phyloP scores from a whole-genome alignment of 1,140 invertebrate species.

The Rhopalosiphum padi region DNA sequence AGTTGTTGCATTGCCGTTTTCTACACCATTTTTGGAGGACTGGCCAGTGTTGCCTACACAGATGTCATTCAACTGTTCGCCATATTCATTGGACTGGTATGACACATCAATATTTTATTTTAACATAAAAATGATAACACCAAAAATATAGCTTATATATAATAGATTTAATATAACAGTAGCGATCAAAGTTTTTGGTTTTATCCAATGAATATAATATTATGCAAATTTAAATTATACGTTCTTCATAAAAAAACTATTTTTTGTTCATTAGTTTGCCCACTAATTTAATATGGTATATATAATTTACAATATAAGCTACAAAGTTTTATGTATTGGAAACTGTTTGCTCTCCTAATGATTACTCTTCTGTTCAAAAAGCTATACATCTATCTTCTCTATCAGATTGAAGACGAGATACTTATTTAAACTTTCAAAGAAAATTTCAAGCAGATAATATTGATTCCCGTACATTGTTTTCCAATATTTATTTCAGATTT shows the following conservation, averaged over 20 bases:
- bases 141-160: background rate
- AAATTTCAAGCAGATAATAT: no score
- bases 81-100: conserved; percentile 94
- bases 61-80: conserved; percentile 99
- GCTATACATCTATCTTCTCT: no score
- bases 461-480: no score
- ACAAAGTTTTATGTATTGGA: no score
- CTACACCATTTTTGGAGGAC: conserved; percentile 96
- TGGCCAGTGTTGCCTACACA: conserved; percentile 98
- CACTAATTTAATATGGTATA: background rate
- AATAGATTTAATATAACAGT: background rate
- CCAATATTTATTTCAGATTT: no score
- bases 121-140: background rate
- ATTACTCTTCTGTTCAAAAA: no score
- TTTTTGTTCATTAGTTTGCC: background rate
- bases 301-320: no score
- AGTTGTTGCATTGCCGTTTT: conserved; percentile 95
- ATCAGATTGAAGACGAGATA: no score
- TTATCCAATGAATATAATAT: background rate
- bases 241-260: background rate
- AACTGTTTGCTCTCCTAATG: no score
- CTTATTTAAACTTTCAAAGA: no score
- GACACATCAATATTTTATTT: conserved; percentile 61
- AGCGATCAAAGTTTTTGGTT: background rate
- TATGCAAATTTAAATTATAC: background rate